Evolutionary conservation across 2,888 invertebrate genomes (phyloP).

Genomic region (Siphonodentalium dalli): DNA sequence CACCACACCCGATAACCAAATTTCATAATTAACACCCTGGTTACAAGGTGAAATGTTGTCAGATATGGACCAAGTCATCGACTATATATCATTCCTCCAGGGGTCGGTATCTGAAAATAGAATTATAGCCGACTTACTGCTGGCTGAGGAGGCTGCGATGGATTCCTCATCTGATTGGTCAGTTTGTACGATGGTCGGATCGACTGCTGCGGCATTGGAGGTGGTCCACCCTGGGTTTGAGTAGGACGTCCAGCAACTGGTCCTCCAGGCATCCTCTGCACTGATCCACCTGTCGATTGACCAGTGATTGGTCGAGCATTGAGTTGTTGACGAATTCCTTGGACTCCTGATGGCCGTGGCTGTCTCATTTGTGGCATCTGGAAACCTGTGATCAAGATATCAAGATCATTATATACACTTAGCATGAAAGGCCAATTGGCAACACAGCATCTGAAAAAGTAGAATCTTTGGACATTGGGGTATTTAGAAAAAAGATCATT

Average conservation of each 20-base stretch:
- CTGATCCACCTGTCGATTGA: conserved; percentile 65
- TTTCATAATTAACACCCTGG: no score
- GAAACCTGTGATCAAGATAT: conserved; percentile 22
- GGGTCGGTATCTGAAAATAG: neutral
- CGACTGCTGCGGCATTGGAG: conserved; percentile 28
- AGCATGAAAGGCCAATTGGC: no score
- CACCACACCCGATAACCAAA: no score
- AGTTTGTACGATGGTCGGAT: conserved; percentile 31
- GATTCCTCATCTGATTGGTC: conserved; percentile 28
- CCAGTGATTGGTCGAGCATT: conserved; percentile 84
- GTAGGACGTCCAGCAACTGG: conserved; percentile 20
- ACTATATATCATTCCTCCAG: neutral
- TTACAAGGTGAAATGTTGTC: neutral
- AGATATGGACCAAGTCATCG: neutral
- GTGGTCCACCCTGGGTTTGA: conserved; percentile 29
- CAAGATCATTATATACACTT: no score
- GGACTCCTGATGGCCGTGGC: conserved; percentile 37
- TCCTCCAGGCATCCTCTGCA: conserved; percentile 71
- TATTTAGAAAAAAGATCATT: no score
- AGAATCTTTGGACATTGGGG: no score
- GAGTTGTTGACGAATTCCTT: conserved; percentile 56
- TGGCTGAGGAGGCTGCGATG: conserved; percentile 30
- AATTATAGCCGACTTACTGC: conserved; percentile 10
- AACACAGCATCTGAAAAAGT: no score
- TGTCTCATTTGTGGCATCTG: conserved; percentile 46